Evolutionary conservation across 2,797 vertebrate genomes (phyloP).

Genomic region (Lepus townsendii): DNA sequence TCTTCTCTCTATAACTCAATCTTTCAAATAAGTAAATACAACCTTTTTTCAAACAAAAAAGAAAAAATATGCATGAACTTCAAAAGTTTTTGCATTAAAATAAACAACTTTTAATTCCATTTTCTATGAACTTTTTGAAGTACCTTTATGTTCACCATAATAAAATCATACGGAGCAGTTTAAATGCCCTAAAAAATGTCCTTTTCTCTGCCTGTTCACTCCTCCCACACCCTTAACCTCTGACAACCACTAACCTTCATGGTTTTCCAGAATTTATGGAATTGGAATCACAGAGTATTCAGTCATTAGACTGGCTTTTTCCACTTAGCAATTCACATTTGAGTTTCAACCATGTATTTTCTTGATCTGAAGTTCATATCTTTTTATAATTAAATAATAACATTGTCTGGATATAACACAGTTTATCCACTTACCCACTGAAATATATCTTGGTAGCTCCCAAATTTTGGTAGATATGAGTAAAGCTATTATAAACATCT

Average conservation of each 20-base stretch:
- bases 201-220: background rate
- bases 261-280: background rate
- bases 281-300: background rate
- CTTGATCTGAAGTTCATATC: background rate
- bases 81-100: no score
- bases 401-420: background rate
- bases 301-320: background rate
- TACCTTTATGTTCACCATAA: background rate
- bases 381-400: slow-evolving; percentile 2
- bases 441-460: background rate
- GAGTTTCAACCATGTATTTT: background rate
- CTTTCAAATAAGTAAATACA: no score
- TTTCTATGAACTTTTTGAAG: no score
- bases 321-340: background rate
- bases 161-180: background rate
- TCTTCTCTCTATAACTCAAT: no score
- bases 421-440: background rate
- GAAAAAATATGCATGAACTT: no score
- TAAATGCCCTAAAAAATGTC: background rate
- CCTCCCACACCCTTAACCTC: background rate
- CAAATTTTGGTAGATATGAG: background rate
- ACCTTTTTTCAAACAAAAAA: no score
- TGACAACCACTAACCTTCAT: background rate
- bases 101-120: no score
- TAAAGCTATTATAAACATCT: background rate